These are phyloP conservation scores for Neoaliturus tenellus DNA, from an alignment of 2,888 invertebrate species.

Conservation along the genomic window DNA sequence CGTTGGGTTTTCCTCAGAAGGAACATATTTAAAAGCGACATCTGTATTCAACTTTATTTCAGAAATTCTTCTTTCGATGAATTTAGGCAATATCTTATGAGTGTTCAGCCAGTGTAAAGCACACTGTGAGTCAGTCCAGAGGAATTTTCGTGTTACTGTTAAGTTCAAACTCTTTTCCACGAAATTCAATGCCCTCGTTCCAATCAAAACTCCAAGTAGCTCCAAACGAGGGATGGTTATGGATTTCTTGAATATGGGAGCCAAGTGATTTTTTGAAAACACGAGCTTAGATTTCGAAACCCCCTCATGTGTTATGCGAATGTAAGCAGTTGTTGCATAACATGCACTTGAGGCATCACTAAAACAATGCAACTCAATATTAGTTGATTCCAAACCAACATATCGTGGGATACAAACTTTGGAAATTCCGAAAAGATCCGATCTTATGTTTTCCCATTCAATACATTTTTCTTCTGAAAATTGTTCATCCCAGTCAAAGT, in stretches of 20 bases:
- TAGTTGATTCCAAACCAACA: not conserved
- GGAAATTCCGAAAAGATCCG: not conserved
- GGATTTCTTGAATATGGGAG: not conserved
- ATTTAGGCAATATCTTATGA: not conserved
- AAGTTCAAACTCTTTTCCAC: not conserved
- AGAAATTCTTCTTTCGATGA: slow-evolving; percentile 10
- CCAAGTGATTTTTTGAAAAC: not conserved
- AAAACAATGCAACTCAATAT: not conserved
- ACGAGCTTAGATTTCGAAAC: not conserved
- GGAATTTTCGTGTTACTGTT: not conserved
- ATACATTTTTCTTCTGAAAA: too few relatives aligned
- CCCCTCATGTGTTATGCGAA: not conserved
- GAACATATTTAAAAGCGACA: not conserved
- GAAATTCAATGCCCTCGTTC: not conserved
- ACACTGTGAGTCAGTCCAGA: slow-evolving; percentile 18
- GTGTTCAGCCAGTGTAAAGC: not conserved
- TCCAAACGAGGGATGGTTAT: slow-evolving; percentile 8
- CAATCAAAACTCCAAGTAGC: not conserved
- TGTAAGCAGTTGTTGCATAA: not conserved
- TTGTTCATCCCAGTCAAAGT: too few relatives aligned
- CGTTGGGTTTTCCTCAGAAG: slow-evolving; percentile 1
- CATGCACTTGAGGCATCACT: not conserved
- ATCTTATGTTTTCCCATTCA: too few relatives aligned
- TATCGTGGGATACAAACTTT: not conserved
- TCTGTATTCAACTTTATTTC: not conserved